Evolutionary conservation across 2,888 invertebrate genomes (phyloP), one percentile per base, ranked within the genome.

Genomic region (Emmelina monodactyla): DNA sequence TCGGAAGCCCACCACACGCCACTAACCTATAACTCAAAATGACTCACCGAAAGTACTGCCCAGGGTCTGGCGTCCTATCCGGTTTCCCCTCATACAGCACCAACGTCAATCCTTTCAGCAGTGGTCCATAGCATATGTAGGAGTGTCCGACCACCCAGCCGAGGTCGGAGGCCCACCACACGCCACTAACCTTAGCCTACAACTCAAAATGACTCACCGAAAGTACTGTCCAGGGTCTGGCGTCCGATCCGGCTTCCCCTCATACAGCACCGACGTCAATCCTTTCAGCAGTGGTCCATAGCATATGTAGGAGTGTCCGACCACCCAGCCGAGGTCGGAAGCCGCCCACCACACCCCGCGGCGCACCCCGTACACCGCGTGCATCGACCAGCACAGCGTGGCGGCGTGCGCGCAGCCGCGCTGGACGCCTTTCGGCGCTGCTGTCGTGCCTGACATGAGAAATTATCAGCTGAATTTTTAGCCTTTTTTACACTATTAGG

Each of bases 91-190:
- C 92, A 54, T 91, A 93, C 76, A 94, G 85, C 13, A 94, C 82
- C 33, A 88, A 89, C 0, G 94, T 94, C 29, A 88, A 79, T 0
- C 94, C 92, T 44, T 88, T 86, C 1, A 93, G 69, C 3, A 96
- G 72, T 0, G 96, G 96, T 0, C 89, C 96, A 51, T 96, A 97
- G 62, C 94, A 93, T 47, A 95, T 95, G 62, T 94, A 97, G 0
- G 94, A 95, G 58, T 94, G 95, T 0, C 96, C 96, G 1, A 96
- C 95, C 0, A 96, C 95, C 94, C 94, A 94, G 9, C 94, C 94
- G 34, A 91, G 82, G 55, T 91, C 91, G 28, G 95, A 95, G 0
- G 93, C 92, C 10, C 90, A 88, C 94, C 95, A 97, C 88, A n/a
- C n/a, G n/a, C n/a, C n/a, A n/a, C n/a, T n/a, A n/a, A n/a, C 28